Percentiles rank a stretch among this genome's conserved stretches.
Evolutionary conservation across 2,113 vertebrate species (phyloP).

Genomic region (Crotophaga sulcirostris): DNA sequence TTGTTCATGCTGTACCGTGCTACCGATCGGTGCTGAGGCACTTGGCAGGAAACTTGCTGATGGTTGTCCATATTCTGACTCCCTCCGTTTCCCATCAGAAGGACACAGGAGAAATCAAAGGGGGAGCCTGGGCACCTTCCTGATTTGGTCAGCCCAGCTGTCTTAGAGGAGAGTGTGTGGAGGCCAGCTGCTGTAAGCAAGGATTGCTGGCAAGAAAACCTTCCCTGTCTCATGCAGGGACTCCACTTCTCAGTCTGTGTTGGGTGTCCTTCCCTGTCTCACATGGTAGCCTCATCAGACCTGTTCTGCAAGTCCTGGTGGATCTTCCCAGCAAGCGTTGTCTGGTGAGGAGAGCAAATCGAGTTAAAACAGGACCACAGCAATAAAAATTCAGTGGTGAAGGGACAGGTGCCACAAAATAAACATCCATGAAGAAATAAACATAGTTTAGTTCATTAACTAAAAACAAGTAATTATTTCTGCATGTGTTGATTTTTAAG

Average conservation of each 20-base stretch:
- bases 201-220: background rate
- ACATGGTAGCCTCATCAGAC: background rate
- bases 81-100: background rate
- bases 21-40: background rate
- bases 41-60: background rate
- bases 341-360: background rate
- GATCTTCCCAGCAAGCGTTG: background rate
- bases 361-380: background rate
- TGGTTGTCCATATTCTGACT: background rate
- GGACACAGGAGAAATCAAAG: fast-evolving
- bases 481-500: background rate
- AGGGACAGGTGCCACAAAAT: background rate
- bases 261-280: background rate
- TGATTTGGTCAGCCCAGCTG: background rate
- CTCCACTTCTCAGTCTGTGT: background rate
- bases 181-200: background rate
- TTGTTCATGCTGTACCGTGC: background rate
- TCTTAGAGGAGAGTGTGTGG: background rate
- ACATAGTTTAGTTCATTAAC: background rate
- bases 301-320: background rate
- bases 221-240: fast-evolving
- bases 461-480: background rate
- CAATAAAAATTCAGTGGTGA: background rate
- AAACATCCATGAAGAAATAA: background rate
- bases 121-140: background rate